phyloP scores from a whole-genome alignment of 2,797 vertebrate genomes.

The Kryptopterus vitreolus region DNA sequence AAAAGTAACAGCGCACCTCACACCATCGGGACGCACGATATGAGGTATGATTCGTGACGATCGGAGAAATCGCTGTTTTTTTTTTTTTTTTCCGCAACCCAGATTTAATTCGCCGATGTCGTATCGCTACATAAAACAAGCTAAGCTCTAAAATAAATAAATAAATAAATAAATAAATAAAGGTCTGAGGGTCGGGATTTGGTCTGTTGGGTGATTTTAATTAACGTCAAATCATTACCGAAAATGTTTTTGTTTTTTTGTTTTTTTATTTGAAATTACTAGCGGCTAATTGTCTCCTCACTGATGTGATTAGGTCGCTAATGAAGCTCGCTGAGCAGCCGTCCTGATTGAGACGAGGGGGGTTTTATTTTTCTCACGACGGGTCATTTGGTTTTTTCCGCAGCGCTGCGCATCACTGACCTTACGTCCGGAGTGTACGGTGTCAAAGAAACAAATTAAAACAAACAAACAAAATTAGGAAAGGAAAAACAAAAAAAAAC shows the following conservation, averaged over 20 bases:
- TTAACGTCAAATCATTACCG: not conserved
- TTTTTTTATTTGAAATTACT: slow-evolving; percentile 5
- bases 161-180: too few species aligned
- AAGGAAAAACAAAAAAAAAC: too few species aligned
- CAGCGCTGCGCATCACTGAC: too few species aligned
- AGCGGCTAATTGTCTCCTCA: slow-evolving; percentile 15
- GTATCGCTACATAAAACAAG: not conserved
- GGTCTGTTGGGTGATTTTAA: not conserved
- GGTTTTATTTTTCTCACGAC: not conserved
- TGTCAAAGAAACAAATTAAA: not conserved
- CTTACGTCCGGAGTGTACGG: not conserved
- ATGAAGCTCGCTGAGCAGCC: slow-evolving; percentile 13
- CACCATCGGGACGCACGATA: too few species aligned
- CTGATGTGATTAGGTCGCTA: slow-evolving; percentile 16
- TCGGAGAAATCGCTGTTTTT: too few species aligned
- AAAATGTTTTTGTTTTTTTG: too few species aligned
- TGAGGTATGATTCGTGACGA: too few species aligned
- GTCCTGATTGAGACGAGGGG: not conserved
- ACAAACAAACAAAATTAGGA: too few species aligned
- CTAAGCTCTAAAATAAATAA: not conserved
- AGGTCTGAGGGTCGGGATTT: not conserved
- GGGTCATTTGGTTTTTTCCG: not conserved
- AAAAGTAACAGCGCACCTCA: too few species aligned
- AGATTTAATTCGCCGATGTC: not conserved
- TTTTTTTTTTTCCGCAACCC: not conserved